Conservation (phyloP, 2,888 invertebrate genomes). For the Phragmatobia fuliginosa region DNA sequence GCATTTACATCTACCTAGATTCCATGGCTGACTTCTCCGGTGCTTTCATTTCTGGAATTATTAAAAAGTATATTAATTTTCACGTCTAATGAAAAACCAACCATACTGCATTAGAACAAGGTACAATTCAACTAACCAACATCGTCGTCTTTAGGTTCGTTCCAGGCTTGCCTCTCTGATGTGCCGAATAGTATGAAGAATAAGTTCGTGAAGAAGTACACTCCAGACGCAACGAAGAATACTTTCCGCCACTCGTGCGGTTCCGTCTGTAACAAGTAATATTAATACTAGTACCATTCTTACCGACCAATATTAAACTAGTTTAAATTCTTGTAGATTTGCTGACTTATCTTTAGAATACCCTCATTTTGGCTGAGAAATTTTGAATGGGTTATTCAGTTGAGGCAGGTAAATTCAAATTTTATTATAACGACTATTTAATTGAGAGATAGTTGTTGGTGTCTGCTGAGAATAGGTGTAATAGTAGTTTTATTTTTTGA, state of each 20-base stretch:
- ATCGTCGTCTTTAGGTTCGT: slow-evolving; percentile 80
- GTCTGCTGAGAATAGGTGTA: too few species aligned
- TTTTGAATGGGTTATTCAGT: background rate
- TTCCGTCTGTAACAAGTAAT: slow-evolving; percentile 81
- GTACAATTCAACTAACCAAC: slow-evolving; percentile 54
- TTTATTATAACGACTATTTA: background rate
- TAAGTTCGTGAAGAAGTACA: slow-evolving; percentile 90
- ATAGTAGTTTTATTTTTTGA: too few species aligned
- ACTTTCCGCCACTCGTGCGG: slow-evolving; percentile 90
- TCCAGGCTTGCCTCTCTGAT: slow-evolving; percentile 91
- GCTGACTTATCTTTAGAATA: background rate
- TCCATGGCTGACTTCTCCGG: slow-evolving; percentile 37
- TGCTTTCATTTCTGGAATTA: slow-evolving; percentile 58
- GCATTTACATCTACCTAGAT: slow-evolving; percentile 29
- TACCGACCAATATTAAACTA: slow-evolving; percentile 1
- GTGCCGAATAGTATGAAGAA: slow-evolving; percentile 90
- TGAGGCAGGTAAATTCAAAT: background rate
- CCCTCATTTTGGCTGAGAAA: background rate
- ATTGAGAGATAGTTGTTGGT: background rate
- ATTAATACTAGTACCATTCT: slow-evolving; percentile 19
- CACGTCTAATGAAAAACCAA: background rate
- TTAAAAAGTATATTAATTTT: slow-evolving; percentile 34
- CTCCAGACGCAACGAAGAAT: slow-evolving; percentile 90
- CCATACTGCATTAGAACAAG: background rate
- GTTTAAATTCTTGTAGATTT: background rate